Base-by-base conservation (phyloP, 2,113 vertebrate species). In the Meleagris gallopavo region DNA sequence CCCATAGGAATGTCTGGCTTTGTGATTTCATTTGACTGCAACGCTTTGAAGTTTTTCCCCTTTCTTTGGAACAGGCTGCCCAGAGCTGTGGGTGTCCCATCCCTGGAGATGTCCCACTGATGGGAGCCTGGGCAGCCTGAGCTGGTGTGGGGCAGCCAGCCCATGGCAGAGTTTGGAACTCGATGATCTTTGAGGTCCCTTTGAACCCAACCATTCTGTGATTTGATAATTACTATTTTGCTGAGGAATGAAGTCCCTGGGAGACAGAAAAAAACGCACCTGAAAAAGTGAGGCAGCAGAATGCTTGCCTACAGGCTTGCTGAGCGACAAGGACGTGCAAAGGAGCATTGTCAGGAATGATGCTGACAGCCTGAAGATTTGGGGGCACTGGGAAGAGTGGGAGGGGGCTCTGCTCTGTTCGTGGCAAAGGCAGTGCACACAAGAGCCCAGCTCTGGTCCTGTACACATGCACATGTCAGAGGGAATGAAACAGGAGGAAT, bases 381-480 rank as follows among this genome's bases (percentile, higher is more conserved):
- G 1, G 16, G 17, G 48, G 7, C 65, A 55, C 70, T 9, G 57
- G 11, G 52, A 67, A 25, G 32, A 71, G 46, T 2, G 11, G 38
- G 38, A 16, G 12, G 15, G 54, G 30, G 41, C 46, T 86, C 67
- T 60, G 72, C 36, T 41, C 61, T 0, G 2, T 12, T 84, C 70
- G 45, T 11, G 38, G 29, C 7, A 40, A 89, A 80, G 58, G 64
- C 38, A 69, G 8, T 45, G 52, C 40, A 29, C 36, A 19, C 2
- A 1, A 41, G 57, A 60, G 19, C 62, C 61, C 71, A 82, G 1
- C 71, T 45, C 57, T 62, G 13, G 20, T 48, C 61, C 38, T 40
- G 66, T 29, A n/a, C 50, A 38, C 38, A n/a, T 1, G 29, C 25
- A 22, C 15, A 25, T 18, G 18, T 16, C 2, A 6, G 0, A 30